phyloP scores from a whole-genome alignment of 2,797 vertebrate species.

The Cetoscarus ocellatus region DNA sequence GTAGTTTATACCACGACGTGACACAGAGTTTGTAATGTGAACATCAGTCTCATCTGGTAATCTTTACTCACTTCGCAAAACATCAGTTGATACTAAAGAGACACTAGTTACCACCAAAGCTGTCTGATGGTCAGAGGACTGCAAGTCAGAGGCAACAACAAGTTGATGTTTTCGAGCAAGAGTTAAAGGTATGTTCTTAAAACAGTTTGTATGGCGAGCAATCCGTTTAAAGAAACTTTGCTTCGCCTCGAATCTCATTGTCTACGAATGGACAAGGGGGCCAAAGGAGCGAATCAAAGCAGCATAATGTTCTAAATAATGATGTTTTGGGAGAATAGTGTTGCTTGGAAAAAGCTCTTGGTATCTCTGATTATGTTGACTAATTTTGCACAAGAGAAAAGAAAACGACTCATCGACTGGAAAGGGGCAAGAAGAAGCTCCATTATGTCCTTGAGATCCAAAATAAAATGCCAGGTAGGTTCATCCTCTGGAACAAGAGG shows the following conservation, averaged over 20 bases:
- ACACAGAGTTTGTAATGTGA: neutral
- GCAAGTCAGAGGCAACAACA: conserved; percentile 30
- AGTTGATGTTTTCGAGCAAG: conserved; percentile 36
- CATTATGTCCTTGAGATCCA: conserved; percentile 28
- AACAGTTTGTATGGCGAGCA: conserved; percentile 7
- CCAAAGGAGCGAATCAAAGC: conserved; percentile 28
- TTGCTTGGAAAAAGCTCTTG: conserved; percentile 29
- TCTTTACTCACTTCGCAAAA: conserved; percentile 15
- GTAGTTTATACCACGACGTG: conserved; percentile 12
- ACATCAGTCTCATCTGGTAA: conserved; percentile 12
- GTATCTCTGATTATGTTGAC: conserved; percentile 22
- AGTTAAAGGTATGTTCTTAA: too few relatives aligned
- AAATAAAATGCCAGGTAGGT: conserved; percentile 26
- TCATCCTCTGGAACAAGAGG: conserved; percentile 29
- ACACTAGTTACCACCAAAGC: neutral
- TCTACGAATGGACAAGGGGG: conserved; percentile 35
- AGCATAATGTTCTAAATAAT: conserved; percentile 42
- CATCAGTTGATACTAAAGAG: conserved; percentile 4
- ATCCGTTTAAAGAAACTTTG: conserved; percentile 31
- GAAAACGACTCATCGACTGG: neutral
- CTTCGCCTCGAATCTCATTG: conserved; percentile 30
- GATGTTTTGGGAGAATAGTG: conserved; percentile 27
- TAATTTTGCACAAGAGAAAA: conserved; percentile 23
- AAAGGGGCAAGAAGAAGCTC: conserved; percentile 4
- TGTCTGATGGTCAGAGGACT: conserved; percentile 11